Conservation (phyloP, 2,888 invertebrate genomes). For the Phyllotreta cruciferae region DNA sequence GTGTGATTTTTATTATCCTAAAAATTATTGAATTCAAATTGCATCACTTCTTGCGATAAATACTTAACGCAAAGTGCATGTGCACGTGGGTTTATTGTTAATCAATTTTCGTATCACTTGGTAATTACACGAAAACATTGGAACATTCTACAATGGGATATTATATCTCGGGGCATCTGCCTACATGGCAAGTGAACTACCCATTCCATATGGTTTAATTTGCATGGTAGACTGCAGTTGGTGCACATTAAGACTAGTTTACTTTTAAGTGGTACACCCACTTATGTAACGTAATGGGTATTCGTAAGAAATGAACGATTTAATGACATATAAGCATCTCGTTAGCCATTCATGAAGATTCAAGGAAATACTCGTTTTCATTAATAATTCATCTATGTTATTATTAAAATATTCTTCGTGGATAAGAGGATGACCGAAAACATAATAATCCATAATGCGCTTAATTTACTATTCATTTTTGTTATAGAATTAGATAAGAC, state of each 20-base stretch:
- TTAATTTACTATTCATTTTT: neutral
- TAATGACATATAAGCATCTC: conserved; percentile 11
- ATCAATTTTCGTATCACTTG: conserved; percentile 11
- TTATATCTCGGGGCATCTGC: conserved; percentile 25
- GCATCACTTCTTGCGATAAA: neutral
- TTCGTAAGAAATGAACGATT: conserved; percentile 8
- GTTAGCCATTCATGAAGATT: conserved; percentile 6
- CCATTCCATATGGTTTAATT: conserved; percentile 25
- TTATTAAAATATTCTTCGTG: neutral
- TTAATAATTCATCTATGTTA: conserved; percentile 1
- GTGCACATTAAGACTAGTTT: conserved; percentile 36
- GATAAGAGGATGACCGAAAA: neutral
- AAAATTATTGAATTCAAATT: no score
- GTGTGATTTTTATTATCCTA: no score
- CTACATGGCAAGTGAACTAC: conserved; percentile 23
- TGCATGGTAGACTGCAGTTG: conserved; percentile 27
- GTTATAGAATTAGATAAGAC: no score
- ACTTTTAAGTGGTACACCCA: conserved; percentile 36
- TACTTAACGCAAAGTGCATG: neutral
- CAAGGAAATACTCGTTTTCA: conserved; percentile 2
- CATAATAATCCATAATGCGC: neutral
- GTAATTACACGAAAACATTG: conserved; percentile 7
- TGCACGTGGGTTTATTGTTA: conserved; percentile 13
- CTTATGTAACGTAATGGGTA: conserved; percentile 23
- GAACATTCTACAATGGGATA: conserved; percentile 19